Conservation (phyloP, 1,140 invertebrate genomes). For the Bombyx mandarina region DNA sequence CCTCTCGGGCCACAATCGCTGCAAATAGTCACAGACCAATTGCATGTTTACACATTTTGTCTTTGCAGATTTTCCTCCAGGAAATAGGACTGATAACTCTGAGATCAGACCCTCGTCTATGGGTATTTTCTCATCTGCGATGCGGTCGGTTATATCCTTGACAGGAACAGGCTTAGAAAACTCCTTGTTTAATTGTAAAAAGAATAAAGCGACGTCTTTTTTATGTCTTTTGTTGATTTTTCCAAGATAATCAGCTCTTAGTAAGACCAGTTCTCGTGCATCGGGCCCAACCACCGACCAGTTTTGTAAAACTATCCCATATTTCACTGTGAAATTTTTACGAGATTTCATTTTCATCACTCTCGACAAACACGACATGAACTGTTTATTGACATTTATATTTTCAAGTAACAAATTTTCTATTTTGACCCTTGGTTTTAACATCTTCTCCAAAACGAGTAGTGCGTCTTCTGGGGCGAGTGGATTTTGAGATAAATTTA, state of each 20-base stretch:
- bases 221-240: slow-evolving; percentile 18
- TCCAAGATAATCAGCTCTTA: slow-evolving; percentile 23
- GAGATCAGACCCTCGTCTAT: slow-evolving; percentile 25
- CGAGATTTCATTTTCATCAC: slow-evolving; percentile 24
- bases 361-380: slow-evolving; percentile 16
- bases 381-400: slow-evolving; percentile 25
- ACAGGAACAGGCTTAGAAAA: slow-evolving; percentile 14
- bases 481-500: slow-evolving; percentile 58
- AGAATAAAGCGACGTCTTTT: slow-evolving; percentile 23
- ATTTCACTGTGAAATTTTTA: slow-evolving; percentile 27
- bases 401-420: slow-evolving; percentile 32
- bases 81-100: slow-evolving; percentile 18
- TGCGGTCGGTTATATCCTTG: slow-evolving; percentile 20
- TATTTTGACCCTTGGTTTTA: slow-evolving; percentile 24
- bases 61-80: slow-evolving; percentile 21
- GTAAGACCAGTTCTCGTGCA: slow-evolving; percentile 26
- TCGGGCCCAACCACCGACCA: slow-evolving; percentile 20
- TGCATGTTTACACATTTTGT: slow-evolving; percentile 21
- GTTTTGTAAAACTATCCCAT: slow-evolving; percentile 22
- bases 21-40: slow-evolving; percentile 23
- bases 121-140: slow-evolving; percentile 11
- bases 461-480: slow-evolving; percentile 41
- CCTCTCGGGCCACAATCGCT: slow-evolving; percentile 34
- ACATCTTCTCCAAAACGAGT: slow-evolving; percentile 21
- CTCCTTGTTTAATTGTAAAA: slow-evolving; percentile 21